A percentile compares a stretch with the other conserved stretches of the same genome.
These are phyloP conservation scores for Agelas oroides DNA, from an alignment of 37 sponge, comb jelly and placozoan species.

Conservation along the genomic window DNA sequence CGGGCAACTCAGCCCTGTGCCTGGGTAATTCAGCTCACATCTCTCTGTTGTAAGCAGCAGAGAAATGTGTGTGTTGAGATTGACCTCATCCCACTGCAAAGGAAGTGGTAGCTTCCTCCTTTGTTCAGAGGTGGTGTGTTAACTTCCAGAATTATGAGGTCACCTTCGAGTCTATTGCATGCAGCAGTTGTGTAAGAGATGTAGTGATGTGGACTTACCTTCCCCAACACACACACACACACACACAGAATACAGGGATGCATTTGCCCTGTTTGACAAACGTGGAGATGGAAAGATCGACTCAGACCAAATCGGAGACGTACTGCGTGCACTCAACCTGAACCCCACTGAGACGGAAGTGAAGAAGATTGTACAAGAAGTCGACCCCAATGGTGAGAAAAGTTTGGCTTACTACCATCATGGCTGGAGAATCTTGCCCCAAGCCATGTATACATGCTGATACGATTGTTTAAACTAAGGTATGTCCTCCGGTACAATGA, in stretches of 20 bases:
- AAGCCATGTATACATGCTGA: background rate
- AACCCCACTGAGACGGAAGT: constrained; percentile 97
- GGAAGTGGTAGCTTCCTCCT: no score
- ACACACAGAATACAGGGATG: constrained; percentile 86
- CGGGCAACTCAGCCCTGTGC: no score
- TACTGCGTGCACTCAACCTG: constrained; percentile 87
- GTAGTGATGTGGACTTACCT: background rate
- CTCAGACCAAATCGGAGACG: constrained; percentile 93
- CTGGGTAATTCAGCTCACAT: no score
- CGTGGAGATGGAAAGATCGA: constrained; percentile 97
- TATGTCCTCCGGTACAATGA: no score
- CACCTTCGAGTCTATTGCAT: background rate
- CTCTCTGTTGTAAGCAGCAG: no score
- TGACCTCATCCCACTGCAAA: no score
- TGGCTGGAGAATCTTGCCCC: background rate
- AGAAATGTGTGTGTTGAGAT: no score
- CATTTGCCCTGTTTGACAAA: constrained; percentile 97
- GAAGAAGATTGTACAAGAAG: constrained; percentile 82
- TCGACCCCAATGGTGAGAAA: constrained; percentile 73
- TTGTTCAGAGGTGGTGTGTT: no score
- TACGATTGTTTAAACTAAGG: no score
- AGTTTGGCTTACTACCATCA: background rate
- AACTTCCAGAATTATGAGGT: background rate
- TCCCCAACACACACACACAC: background rate
- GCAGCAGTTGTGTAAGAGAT: no score